Evolutionary conservation across 2,888 invertebrate genomes (phyloP), one percentile per base, ranked within the genome.

Genomic region (Belgica antarctica): DNA sequence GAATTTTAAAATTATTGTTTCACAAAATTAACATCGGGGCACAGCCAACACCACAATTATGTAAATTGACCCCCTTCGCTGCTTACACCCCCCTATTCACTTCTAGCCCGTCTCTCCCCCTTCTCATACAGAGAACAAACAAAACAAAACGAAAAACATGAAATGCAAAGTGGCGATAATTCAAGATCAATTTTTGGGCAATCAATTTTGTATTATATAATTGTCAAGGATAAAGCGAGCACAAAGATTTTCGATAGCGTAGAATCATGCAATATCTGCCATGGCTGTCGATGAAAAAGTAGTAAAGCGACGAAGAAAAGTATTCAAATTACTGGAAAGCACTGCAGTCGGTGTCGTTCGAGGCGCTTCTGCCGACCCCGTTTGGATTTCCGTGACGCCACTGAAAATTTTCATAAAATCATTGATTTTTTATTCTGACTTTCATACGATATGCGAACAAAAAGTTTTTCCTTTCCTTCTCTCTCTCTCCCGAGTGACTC

Each of bases 101-200:
- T 52, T 52, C 52, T 59, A 24, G 25, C 25, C 59, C 25, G 27
- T 59, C 22, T 22, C n/a, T 12, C 27, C 12, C 25, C 27, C 59
- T n/a, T 15, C 25, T 27, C 59, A 12, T 59, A n/a, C 25, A 17
- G 22, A 22, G 22, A 59, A n/a, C n/a, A n/a, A 59, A 59, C n/a
- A 59, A 59, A 27, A 59, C 59, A 59, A 46, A 46, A 52, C 52
- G 52, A 22, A 59, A n/a, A n/a, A n/a, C n/a, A n/a, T 59, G 22
- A 62, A 27, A 68, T 52, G 52, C 17, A 17, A 52, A 52, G 52
- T 19, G 19, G 25, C 52, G 52, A 68, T 68, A 68, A 68, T 68
- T 68, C 52, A 68, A 68, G 66, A 68, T 68, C 52, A 68, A 52
- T 68, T 68, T 68, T 68, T 52, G 31, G 66, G 66, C 31, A 68